Percentiles rank a stretch among this genome's conserved stretches.
phyloP scores from a whole-genome alignment of 2,797 vertebrate species.

The Spinus olivaceus region DNA sequence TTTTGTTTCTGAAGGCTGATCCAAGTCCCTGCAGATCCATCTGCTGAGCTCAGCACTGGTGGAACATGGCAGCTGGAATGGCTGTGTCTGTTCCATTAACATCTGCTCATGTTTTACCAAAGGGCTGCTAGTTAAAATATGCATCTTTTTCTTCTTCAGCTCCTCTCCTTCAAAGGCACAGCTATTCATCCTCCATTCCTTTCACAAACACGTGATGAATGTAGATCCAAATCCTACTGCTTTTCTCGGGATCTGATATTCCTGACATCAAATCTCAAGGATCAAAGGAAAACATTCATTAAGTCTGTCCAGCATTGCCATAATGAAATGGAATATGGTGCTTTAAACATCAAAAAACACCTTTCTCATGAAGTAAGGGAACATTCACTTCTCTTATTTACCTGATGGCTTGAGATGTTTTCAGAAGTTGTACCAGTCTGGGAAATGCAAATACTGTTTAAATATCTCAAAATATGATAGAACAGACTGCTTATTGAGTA shows the following conservation, averaged over 20 bases:
- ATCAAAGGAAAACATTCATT: constrained; percentile 65
- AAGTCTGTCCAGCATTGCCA: constrained; percentile 5
- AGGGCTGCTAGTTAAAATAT: constrained; percentile 19
- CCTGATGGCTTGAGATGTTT: neutral
- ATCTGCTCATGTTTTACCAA: neutral
- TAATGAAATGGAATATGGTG: constrained; percentile 31
- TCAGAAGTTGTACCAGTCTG: neutral
- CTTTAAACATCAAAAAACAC: constrained; percentile 36
- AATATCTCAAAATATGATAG: neutral
- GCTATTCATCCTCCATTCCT: constrained; percentile 36
- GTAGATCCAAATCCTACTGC: constrained; percentile 4
- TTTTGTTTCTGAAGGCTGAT: neutral
- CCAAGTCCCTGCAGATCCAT: neutral
- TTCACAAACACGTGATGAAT: constrained; percentile 59
- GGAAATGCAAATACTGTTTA: constrained; percentile 14
- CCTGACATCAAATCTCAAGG: constrained; percentile 38
- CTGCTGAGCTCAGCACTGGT: neutral
- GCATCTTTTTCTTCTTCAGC: neutral
- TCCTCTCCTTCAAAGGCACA: constrained; percentile 36
- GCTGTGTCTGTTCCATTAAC: neutral
- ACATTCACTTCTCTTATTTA: neutral
- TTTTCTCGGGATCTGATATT: constrained; percentile 3
- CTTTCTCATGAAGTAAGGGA: neutral
- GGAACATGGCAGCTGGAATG: neutral
- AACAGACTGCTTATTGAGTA: neutral